Percentiles rank a stretch among this genome's conserved stretches.
Evolutionary conservation across 1,140 invertebrate genomes (phyloP).

Genomic region (Drosophila parvula): DNA sequence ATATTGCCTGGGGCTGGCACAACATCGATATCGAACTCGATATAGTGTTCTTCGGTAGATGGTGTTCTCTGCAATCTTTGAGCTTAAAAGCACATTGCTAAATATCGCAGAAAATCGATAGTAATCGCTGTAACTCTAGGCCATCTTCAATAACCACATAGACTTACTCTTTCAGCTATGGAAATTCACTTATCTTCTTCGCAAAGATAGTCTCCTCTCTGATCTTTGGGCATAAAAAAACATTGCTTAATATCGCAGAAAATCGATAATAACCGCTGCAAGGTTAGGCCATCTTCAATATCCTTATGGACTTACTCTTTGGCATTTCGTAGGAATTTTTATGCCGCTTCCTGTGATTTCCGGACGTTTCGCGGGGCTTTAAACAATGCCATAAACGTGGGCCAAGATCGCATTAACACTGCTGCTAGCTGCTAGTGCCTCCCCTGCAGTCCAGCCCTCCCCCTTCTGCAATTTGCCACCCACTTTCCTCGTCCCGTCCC

Average conservation of each 20-base stretch:
- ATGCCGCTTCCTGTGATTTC: slow-evolving; percentile 37
- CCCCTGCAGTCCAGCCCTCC: not conserved
- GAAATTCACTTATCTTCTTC: no score
- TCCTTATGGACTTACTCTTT: slow-evolving; percentile 28
- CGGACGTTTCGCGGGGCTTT: slow-evolving; percentile 46
- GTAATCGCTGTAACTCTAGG: not conserved
- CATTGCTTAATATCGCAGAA: not conserved
- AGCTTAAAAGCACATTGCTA: no score
- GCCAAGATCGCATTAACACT: slow-evolving; percentile 75
- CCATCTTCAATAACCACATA: slow-evolving; percentile 14
- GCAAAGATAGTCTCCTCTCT: no score
- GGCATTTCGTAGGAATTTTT: slow-evolving; percentile 13
- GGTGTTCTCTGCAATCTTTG: no score
- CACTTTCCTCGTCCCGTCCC: not conserved
- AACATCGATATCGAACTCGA: not conserved
- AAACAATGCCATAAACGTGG: slow-evolving; percentile 74
- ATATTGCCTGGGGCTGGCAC: not conserved
- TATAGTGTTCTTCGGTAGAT: no score
- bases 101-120: not conserved
- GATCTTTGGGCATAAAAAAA: no score
- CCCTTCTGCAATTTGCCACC: slow-evolving; percentile 15
- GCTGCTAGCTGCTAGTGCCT: slow-evolving; percentile 6
- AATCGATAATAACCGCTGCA: not conserved
- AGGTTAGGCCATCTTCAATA: slow-evolving; percentile 1
- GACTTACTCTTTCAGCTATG: slow-evolving; percentile 36